Conservation (phyloP, 2,797 vertebrate genomes). For the Triplophysa bombifrons region DNA sequence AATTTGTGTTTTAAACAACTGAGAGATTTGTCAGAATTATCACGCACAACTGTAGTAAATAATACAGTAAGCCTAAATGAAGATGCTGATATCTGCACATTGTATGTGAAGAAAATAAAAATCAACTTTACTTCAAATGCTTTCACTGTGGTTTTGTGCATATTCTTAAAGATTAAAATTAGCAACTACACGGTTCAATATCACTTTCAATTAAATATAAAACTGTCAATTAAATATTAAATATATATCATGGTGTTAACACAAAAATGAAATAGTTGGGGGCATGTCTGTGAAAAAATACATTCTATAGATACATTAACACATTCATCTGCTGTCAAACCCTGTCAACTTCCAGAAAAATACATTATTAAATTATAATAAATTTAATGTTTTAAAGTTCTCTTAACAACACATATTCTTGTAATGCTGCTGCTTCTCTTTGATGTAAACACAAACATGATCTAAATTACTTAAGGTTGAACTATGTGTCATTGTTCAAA, state of each 20-base stretch:
- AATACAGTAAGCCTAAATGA: not conserved
- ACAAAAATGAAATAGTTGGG: too few relatives aligned
- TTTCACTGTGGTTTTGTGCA: not conserved
- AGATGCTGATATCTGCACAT: conserved; percentile 13
- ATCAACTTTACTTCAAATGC: not conserved
- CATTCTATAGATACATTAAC: not conserved
- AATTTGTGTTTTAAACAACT: conserved; percentile 11
- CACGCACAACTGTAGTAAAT: not conserved
- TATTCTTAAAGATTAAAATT: not conserved
- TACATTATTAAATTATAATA: not conserved
- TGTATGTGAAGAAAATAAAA: conserved; percentile 20
- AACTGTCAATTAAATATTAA: too few relatives aligned
- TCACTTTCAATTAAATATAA: too few relatives aligned
- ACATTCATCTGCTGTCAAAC: not conserved
- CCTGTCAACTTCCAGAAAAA: not conserved
- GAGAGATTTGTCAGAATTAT: not conserved
- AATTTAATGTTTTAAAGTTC: too few relatives aligned
- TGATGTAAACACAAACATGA: not conserved
- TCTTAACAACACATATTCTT: not conserved
- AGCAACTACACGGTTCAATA: too few relatives aligned
- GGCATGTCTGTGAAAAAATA: not conserved
- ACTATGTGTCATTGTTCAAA: too few relatives aligned
- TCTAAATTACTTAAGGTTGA: too few relatives aligned
- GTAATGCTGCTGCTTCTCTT: not conserved
- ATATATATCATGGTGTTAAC: not conserved